Conservation (phyloP, 1,140 invertebrate genomes). For the Sycophaga agraensis region DNA sequence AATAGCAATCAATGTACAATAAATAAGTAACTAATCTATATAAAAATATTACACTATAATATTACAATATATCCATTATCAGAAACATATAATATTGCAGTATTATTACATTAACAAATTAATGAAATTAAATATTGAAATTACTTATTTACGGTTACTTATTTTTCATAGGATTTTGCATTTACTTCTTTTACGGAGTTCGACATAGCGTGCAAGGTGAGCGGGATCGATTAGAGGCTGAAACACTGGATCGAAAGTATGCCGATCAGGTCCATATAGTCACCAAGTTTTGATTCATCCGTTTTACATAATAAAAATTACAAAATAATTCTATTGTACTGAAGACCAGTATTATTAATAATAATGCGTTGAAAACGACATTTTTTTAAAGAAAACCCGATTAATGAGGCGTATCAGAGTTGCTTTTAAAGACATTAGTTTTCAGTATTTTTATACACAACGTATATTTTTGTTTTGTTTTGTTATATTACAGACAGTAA, state of each 20-base stretch:
- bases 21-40: too few species aligned
- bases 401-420: background rate
- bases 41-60: too few species aligned
- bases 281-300: slow-evolving; percentile 23
- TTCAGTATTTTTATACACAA: background rate
- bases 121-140: too few species aligned
- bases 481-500: too few species aligned
- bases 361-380: background rate
- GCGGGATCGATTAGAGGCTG: slow-evolving; percentile 35
- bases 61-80: too few species aligned
- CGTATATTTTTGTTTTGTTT: too few species aligned
- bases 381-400: background rate
- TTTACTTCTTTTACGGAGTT: slow-evolving; percentile 59
- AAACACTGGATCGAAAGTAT: slow-evolving; percentile 34
- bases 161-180: slow-evolving; percentile 49
- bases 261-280: slow-evolving; percentile 36
- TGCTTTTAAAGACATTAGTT: background rate
- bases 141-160: too few species aligned
- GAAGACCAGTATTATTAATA: slow-evolving; percentile 25
- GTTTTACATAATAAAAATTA: too few species aligned
- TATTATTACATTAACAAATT: too few species aligned
- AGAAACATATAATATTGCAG: too few species aligned
- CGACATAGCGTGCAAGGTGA: slow-evolving; percentile 52
- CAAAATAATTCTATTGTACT: too few species aligned
- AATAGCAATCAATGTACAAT: too few species aligned